Base-by-base conservation (phyloP, 1,140 invertebrate species). In the Scylla paramamosain region DNA sequence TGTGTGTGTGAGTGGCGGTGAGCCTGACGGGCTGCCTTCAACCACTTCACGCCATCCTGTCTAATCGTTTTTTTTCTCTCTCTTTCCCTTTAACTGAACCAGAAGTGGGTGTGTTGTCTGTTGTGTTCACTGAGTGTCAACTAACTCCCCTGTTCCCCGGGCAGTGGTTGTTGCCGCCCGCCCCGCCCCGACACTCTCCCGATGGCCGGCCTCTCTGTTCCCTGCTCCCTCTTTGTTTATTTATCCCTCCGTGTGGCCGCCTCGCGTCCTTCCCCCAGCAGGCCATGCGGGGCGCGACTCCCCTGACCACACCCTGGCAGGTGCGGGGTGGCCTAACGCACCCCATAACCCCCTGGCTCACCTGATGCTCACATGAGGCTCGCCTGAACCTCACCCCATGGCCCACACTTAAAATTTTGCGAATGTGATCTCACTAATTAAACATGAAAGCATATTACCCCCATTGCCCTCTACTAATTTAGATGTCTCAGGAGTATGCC, bases 1-100 rank as follows among this genome's bases (percentile, higher is more conserved):
- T 32, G 84, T 87, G 84, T 87, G 84, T 87, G 84, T 87, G 39
- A 25, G 84, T 87, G 84, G 31, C 14, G 67, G 67, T n/a, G 67
- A 12, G 67, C n/a, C 67, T n/a, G 20, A 25, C 67, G 67, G n/a
- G 20, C 67, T 20, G 20, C 67, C 25, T 1, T 12, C 52, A 20
- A 59, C 67, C 67, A 77, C 67, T 77, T 8, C 67, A 77, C 67
- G 12, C 67, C 67, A 25, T n/a, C 67, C 67, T 88, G 14, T 46
- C 86, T 88, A 88, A 88, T 88, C 28, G 25, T 46, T 10, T 25
- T 16, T 46, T 28, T 28, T 91, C 12, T 39, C 87, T 45, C 8
- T n/a, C 25, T 52, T 12, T 59, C 45, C 45, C 82, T 86, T 29
- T 29, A 77, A 77, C 12, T 77, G 67, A n/a, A 77, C 20, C 67